Conservation (phyloP, 1,140 invertebrate genomes). For the Pseudomyrmex dendroicus region DNA sequence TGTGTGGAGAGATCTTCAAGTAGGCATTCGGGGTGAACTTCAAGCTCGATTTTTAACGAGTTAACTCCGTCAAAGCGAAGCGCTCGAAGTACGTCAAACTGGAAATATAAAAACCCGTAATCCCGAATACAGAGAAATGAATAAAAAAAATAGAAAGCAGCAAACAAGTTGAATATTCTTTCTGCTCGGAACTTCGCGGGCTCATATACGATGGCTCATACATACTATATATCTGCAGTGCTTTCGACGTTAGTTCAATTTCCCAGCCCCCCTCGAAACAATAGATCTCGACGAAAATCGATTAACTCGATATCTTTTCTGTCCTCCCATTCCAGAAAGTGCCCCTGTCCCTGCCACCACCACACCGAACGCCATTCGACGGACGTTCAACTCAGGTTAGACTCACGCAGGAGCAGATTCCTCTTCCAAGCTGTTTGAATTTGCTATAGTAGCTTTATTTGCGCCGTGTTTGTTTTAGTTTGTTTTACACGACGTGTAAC, state of each 20-base stretch:
- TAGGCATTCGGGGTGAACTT: too few relatives aligned
- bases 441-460: conserved; percentile 64
- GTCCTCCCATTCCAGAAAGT: conserved; percentile 80
- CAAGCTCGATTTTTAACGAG: too few relatives aligned
- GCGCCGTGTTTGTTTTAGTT: conserved; percentile 49
- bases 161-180: conserved; percentile 23
- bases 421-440: conserved; percentile 73
- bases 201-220: conserved; percentile 12
- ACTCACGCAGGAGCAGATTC: conserved; percentile 77
- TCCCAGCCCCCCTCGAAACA: conserved; percentile 46
- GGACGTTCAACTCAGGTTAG: conserved; percentile 83
- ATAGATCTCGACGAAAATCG: conserved; percentile 71
- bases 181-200: not conserved
- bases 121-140: not conserved
- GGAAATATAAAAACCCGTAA: too few relatives aligned
- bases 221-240: conserved; percentile 34
- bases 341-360: conserved; percentile 80
- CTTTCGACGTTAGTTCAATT: conserved; percentile 63
- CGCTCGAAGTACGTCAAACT: too few relatives aligned
- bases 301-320: conserved; percentile 80
- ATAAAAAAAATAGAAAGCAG: not conserved
- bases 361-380: conserved; percentile 79
- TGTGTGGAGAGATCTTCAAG: too few relatives aligned
- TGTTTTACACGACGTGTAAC: not conserved
- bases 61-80: too few relatives aligned